These are phyloP conservation scores for Erebia ligea DNA, from an alignment of 2,888 invertebrate species.

Conservation along the genomic window DNA sequence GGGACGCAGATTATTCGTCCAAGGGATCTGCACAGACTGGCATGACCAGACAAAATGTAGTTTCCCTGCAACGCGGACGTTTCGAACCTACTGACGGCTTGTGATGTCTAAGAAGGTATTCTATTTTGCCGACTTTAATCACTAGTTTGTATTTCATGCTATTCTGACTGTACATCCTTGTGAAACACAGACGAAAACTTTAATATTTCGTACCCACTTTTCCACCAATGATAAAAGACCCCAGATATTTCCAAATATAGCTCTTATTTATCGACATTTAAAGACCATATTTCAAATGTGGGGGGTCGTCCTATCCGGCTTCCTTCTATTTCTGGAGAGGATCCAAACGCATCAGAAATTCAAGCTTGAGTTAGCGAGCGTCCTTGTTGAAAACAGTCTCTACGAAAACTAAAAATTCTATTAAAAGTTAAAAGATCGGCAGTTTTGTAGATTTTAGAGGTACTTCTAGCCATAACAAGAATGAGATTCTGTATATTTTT, in stretches of 20 bases:
- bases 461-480: not conserved
- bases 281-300: slow-evolving; percentile 12
- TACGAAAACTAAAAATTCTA: slow-evolving; percentile 28
- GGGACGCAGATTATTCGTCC: no score
- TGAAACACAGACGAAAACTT: slow-evolving; percentile 36
- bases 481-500: no score
- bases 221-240: slow-evolving; percentile 26
- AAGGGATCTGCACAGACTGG: no score
- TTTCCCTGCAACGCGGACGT: no score
- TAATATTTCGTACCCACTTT: slow-evolving; percentile 32
- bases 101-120: no score
- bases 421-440: slow-evolving; percentile 12
- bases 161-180: not conserved
- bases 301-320: slow-evolving; percentile 34
- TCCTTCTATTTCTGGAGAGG: slow-evolving; percentile 42
- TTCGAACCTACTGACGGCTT: no score
- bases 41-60: no score
- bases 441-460: not conserved
- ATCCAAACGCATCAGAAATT: slow-evolving; percentile 51
- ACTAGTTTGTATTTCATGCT: not conserved
- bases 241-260: slow-evolving; percentile 11
- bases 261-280: slow-evolving; percentile 15
- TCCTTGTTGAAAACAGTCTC: slow-evolving; percentile 41
- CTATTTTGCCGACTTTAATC: no score
- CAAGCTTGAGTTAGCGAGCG: slow-evolving; percentile 46